Base-by-base conservation (phyloP, 2,113 vertebrate genomes). In the Gila orcuttii region DNA sequence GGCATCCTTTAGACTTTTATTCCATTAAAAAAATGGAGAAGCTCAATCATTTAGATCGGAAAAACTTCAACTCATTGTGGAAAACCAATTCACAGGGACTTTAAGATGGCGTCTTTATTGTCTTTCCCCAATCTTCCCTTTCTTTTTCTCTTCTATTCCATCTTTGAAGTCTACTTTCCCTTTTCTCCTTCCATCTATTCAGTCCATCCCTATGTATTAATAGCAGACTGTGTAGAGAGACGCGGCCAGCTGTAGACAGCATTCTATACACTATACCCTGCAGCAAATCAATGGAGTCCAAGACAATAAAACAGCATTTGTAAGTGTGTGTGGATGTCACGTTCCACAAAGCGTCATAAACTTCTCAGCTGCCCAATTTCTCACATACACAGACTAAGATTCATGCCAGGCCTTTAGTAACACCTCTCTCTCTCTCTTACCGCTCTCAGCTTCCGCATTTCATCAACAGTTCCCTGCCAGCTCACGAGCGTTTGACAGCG, bases 381-480 rank as follows among this genome's bases (percentile, higher is more conserved):
- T 64, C 79, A 66, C 69, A 81, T 3, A 74, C 33, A 73, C 52
- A 80, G 64, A 60, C 55, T 50, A 42, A 77, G 23, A 83, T 62
- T 23, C 19, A 31, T 42, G 31, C 57, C 42, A 64, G 36, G 21
- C 15, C 36, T 85, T 75, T 13, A 83, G 17, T 57, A 71, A 82
- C 11, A 28, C 7, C 28, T 50, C 68, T 71, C 66, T 85, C 59
- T 64, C 52, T 86, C 2, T 82, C 8, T 39, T 55, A 17, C 50
- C 47, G 86, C 55, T 1, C 68, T 85, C 94, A 99, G 97, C 94
- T 99, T 80, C 97, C 97, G 88, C 98, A 97, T 89, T 98, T 99
- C 94, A 97, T 98, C 94, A 99, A 99, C 94, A 98, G 96, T 83
- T 97, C 98, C 0, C 96, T 99, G 71, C 96, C 97, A 0, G 96